phyloP scores from a whole-genome alignment of 2,113 vertebrate genomes.

The Piliocolobus tephrosceles region DNA sequence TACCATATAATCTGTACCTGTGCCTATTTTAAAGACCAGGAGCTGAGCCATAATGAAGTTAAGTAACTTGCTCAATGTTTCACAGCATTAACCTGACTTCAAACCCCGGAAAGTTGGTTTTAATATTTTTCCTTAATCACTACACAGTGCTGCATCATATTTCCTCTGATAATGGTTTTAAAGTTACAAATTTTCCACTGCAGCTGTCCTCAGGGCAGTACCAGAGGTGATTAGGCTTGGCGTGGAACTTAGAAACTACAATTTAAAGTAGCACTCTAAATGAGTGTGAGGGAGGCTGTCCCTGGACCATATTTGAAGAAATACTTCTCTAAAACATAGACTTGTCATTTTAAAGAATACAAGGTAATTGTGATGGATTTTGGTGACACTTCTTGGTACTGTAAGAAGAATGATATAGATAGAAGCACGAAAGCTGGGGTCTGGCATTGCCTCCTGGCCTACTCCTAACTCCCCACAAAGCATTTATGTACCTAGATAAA shows the following conservation, averaged over 20 bases:
- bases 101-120: neutral
- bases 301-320: neutral
- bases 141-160: rapidly evolving
- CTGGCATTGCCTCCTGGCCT: neutral
- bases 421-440: neutral
- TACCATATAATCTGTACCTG: neutral
- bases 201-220: no score
- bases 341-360: neutral
- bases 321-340: neutral
- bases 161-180: neutral
- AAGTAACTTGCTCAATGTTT: neutral
- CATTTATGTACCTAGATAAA: neutral
- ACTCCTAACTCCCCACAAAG: neutral
- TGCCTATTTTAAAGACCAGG: neutral
- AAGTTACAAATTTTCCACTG: neutral
- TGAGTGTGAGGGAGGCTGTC: neutral
- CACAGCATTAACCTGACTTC: neutral
- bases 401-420: neutral
- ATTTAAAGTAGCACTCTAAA: neutral
- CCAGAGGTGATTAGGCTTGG: neutral
- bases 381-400: neutral
- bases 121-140: neutral
- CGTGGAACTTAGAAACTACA: neutral
- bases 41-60: neutral
- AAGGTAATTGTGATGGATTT: neutral